Evolutionary conservation across 37 sponge, comb jelly and placozoan species (phyloP).

Genomic region (Cladorhizidae sp.): DNA sequence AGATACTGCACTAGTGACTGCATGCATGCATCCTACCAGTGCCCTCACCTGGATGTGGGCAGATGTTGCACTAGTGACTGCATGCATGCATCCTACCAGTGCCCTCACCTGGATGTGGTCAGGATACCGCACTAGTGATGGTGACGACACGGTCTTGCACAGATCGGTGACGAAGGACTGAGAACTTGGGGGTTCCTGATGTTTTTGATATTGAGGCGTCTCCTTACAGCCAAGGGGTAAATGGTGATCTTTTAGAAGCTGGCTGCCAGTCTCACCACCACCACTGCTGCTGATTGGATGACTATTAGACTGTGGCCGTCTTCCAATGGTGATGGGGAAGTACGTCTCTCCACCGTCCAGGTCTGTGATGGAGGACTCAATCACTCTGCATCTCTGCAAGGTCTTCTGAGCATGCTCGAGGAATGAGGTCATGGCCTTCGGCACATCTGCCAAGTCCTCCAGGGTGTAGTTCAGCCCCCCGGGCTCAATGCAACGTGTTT

Average conservation of each 20-base stretch:
- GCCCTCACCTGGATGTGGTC: background rate
- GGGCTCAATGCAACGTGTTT: conserved; percentile 21
- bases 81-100: too few relatives aligned
- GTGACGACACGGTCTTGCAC: background rate
- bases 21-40: too few relatives aligned
- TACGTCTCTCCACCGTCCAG: conserved; percentile 14
- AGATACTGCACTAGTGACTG: too few relatives aligned
- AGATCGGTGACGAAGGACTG: background rate
- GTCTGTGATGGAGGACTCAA: conserved; percentile 24
- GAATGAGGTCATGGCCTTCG: conserved; percentile 18
- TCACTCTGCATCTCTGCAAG: conserved; percentile 13
- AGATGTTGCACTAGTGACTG: too few relatives aligned
- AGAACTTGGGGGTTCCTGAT: background rate
- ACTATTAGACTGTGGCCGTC: background rate
- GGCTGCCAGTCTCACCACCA: background rate
- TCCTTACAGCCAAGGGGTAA: background rate
- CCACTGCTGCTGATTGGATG: background rate
- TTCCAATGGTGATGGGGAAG: conserved; percentile 40
- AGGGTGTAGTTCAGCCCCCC: conserved; percentile 33
- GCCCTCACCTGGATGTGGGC: too few relatives aligned
- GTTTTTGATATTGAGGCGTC: too few relatives aligned
- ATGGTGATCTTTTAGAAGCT: conserved; percentile 41
- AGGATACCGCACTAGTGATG: background rate
- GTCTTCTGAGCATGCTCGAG: conserved; percentile 23
- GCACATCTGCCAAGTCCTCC: conserved; percentile 9